Evolutionary conservation across 1,140 invertebrate species (phyloP).

Genomic region (Drosophila dunni): DNA sequence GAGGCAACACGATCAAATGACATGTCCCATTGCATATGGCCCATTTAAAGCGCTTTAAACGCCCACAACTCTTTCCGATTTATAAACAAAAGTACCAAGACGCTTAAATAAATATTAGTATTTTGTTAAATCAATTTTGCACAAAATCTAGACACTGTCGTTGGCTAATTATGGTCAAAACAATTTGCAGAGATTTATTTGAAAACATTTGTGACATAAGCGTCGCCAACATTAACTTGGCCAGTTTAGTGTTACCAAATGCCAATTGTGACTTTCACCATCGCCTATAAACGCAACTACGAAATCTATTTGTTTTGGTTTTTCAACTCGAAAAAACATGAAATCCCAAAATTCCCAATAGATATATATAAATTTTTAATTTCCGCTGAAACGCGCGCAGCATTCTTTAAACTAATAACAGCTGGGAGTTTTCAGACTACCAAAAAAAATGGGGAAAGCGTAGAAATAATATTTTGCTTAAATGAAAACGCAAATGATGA

Average conservation of each 20-base stretch:
- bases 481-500: conserved; percentile 55
- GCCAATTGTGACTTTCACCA: conserved; percentile 60
- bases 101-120: neutral
- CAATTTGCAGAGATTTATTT: conserved; percentile 37
- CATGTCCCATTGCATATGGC: conserved; percentile 41
- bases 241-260: conserved; percentile 5
- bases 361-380: conserved; percentile 22
- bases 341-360: neutral
- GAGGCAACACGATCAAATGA: conserved; percentile 57
- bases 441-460: conserved; percentile 11
- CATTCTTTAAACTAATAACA: conserved; percentile 32
- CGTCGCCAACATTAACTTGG: conserved; percentile 18
- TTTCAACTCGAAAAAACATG: conserved; percentile 2
- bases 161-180: conserved; percentile 47
- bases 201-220: conserved; percentile 58
- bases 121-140: conserved; percentile 26
- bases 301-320: conserved; percentile 16
- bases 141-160: conserved; percentile 34
- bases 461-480: conserved; percentile 42
- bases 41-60: conserved; percentile 50
- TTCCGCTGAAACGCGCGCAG: conserved; percentile 41
- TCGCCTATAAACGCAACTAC: neutral
- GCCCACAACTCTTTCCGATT: conserved; percentile 42
- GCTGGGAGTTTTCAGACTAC: conserved; percentile 56
- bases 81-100: conserved; percentile 4